Evolutionary conservation across 2,888 invertebrate species (phyloP), one percentile per base, ranked within the genome.

Genomic region (Dolichopus griseipennis): DNA sequence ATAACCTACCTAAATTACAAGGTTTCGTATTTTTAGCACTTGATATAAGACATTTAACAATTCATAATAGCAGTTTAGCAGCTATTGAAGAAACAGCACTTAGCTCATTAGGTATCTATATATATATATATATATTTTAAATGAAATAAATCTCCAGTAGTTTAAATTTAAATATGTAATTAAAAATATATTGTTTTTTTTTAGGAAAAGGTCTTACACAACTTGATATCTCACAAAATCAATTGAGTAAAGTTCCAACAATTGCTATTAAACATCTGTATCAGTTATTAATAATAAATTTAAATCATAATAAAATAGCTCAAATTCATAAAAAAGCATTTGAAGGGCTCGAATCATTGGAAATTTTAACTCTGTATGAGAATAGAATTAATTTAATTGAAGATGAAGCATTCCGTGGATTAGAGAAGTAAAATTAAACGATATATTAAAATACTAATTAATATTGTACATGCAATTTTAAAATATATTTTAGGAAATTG

Each of bases 371-470:
- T 15, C 83, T 95, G 52, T 95, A 94, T 79, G 94, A 93, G 80
- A 93, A 93, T 79, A 89, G 88, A 82, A 90, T 94, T 76, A 86
- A 87, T 73, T 85, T 84, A 67, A 88, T 95, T 72, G 93, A 93
- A 77, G 85, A 87, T 12, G 90, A 92, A 71, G 93, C 94, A 52
- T 95, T 95, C 79, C 87, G 90, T 73, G 94, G 94, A 68, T 83
- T 94, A 9, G 93, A 93, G 75, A 93, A 92, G 92, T 93, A 83
- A 86, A 88, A 72, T n/a, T n/a, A n/a, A n/a, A n/a, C n/a, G n/a
- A n/a, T n/a, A n/a, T n/a, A n/a, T n/a, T n/a, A n/a, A n/a, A n/a
- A 2, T 27, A 27, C 27, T 4, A 27, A 27, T 27, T 27, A 27
- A 4, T 27, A 2, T 2, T 27, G 5, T 27, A 27, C 5, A 27